Evolutionary conservation across 1,140 invertebrate genomes (phyloP).

Genomic region (Coboldia fuscipes): DNA sequence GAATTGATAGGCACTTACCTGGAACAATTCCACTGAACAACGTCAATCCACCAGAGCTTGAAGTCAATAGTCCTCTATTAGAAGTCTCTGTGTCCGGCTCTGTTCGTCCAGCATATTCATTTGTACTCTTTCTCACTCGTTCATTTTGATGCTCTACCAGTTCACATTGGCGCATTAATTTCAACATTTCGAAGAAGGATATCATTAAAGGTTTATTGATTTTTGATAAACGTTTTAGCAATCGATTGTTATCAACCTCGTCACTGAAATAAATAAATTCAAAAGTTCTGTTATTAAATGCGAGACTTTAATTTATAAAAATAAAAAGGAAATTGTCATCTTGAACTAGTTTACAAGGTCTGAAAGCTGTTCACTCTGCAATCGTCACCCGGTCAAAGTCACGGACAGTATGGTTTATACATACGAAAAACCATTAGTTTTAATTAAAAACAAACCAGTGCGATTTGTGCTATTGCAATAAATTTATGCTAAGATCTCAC

Average conservation of each 20-base stretch:
- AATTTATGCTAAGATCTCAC: too few species aligned
- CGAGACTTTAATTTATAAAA: too few species aligned
- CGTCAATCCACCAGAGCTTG: constrained; percentile 39
- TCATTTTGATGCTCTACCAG: constrained; percentile 23
- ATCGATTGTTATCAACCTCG: constrained; percentile 33
- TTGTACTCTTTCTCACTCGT: constrained; percentile 4
- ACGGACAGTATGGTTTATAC: too few species aligned
- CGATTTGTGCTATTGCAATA: too few species aligned
- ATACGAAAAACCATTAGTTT: too few species aligned
- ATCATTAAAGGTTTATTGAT: constrained; percentile 35
- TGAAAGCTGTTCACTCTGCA: too few species aligned
- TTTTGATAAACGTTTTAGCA: constrained; percentile 31
- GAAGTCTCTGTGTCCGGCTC: constrained; percentile 16
- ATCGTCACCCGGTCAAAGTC: too few species aligned
- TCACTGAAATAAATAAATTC: too few species aligned
- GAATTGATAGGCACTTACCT: constrained; percentile 24
- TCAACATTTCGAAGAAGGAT: constrained; percentile 44
- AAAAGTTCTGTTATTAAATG: too few species aligned
- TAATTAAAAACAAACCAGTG: too few species aligned
- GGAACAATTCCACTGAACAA: constrained; percentile 53
- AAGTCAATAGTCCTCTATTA: constrained; percentile 24
- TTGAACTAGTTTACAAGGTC: too few species aligned
- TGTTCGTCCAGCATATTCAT: constrained; percentile 11
- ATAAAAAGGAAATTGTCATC: too few species aligned
- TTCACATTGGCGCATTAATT: constrained; percentile 52